Percentiles rank a stretch among this genome's conserved stretches.
Conservation (phyloP, 2,113 vertebrate species). For the Silurus glanis region DNA sequence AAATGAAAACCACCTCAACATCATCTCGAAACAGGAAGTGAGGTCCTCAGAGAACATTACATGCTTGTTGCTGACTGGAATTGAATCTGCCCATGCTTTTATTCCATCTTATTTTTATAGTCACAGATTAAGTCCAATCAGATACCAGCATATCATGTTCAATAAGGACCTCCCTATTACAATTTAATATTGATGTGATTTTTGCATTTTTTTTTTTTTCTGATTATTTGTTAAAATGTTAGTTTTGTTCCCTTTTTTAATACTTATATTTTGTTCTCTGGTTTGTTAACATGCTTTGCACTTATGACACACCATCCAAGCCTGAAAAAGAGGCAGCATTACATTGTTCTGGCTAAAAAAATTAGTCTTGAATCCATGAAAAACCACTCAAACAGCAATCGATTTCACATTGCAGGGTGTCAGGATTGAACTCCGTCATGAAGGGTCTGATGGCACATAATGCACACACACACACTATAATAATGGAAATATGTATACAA, state of each 20-base stretch:
- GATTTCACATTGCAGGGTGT: conserved; percentile 17
- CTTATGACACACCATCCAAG: background rate
- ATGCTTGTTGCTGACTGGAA: background rate
- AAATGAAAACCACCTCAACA: background rate
- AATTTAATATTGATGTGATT: background rate
- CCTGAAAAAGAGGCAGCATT: background rate
- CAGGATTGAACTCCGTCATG: background rate
- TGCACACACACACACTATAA: background rate
- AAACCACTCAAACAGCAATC: background rate
- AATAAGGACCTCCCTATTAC: background rate
- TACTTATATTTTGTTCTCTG: background rate
- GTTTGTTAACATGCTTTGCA: background rate
- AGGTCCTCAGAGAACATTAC: background rate
- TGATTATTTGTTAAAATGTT: background rate
- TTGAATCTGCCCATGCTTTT: background rate
- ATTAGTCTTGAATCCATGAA: background rate
- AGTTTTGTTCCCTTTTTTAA: background rate
- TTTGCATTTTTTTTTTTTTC: background rate
- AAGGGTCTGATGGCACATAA: conserved; percentile 28
- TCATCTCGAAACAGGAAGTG: background rate
- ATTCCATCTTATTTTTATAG: background rate
- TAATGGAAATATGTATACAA: conserved; percentile 6
- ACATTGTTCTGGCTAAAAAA: background rate
- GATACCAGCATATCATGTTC: background rate
- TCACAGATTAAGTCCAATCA: background rate